Evolutionary conservation across 35 echinoderm and acorn worm species (phyloP).

Genomic region (Eucidaris tribuloides): DNA sequence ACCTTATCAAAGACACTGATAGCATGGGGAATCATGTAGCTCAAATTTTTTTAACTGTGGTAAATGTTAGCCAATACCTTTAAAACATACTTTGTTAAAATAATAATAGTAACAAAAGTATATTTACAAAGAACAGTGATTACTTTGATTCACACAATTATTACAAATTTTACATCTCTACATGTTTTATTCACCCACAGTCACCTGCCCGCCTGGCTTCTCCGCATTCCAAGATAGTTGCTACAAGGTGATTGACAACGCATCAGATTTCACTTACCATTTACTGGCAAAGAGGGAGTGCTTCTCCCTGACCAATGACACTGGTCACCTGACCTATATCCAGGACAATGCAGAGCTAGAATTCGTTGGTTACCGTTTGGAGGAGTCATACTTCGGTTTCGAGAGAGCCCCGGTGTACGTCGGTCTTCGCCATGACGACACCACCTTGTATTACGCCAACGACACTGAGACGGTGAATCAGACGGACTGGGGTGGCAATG

Average conservation of each 20-base stretch:
- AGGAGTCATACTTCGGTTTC: slow-evolving; percentile 29
- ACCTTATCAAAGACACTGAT: too few species aligned
- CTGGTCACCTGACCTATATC: slow-evolving; percentile 39
- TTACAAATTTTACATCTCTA: too few species aligned
- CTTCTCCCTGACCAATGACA: slow-evolving; percentile 43
- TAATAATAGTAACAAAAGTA: too few species aligned
- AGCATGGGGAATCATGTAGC: too few species aligned
- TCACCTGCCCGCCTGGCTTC: slow-evolving; percentile 59
- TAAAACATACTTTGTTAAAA: too few species aligned
- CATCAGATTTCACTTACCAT: background rate
- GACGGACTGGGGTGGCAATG: slow-evolving; percentile 4
- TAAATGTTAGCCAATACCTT: too few species aligned
- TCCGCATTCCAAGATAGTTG: slow-evolving; percentile 44
- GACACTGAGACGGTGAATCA: slow-evolving; percentile 26
- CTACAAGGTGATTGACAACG: slow-evolving; percentile 37
- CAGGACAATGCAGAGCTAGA: slow-evolving; percentile 46
- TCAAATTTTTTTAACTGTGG: too few species aligned
- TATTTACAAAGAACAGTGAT: too few species aligned
- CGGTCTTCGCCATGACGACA: slow-evolving; percentile 28
- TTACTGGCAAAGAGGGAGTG: background rate
- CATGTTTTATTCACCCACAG: slow-evolving; percentile 39
- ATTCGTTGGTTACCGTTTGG: slow-evolving; percentile 48
- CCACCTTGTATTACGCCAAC: slow-evolving; percentile 36
- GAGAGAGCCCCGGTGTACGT: slow-evolving; percentile 9
- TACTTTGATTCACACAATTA: too few species aligned